Percentiles rank a stretch among this genome's conserved stretches.
Conservation (phyloP, 2,888 invertebrate species). For the Polymixis lichenea region DNA sequence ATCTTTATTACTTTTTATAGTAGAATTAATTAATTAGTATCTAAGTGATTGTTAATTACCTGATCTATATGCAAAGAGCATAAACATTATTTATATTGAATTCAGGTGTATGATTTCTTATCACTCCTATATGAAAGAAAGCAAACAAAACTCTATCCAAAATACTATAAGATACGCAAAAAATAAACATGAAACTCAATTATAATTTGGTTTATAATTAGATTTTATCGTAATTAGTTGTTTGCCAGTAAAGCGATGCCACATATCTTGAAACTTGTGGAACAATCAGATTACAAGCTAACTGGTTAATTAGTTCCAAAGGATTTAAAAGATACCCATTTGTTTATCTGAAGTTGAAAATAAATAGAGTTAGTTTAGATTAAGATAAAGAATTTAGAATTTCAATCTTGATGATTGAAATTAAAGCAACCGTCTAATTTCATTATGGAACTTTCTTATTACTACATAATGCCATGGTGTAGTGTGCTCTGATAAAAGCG, state of each 20-base stretch:
- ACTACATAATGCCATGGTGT: constrained; percentile 19
- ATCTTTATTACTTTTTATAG: no score
- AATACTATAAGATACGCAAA: background rate
- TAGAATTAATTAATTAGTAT: no score
- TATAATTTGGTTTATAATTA: constrained; percentile 16
- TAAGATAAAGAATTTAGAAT: background rate
- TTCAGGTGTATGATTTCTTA: no score
- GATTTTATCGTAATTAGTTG: constrained; percentile 31
- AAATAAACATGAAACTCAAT: constrained; percentile 19
- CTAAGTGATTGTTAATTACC: no score
- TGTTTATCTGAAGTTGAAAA: constrained; percentile 11
- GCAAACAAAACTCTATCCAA: no score
- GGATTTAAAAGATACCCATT: constrained; percentile 32
- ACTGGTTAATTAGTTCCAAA: constrained; percentile 34
- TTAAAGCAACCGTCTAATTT: constrained; percentile 33
- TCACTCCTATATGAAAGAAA: background rate
- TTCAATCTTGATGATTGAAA: constrained; percentile 56
- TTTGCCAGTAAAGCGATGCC: constrained; percentile 19
- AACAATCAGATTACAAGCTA: constrained; percentile 55
- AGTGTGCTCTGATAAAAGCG: constrained; percentile 70
- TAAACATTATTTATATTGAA: no score
- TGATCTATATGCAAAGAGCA: no score
- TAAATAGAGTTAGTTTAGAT: constrained; percentile 9
- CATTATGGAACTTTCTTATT: constrained; percentile 33
- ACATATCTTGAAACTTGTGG: constrained; percentile 49